A percentile compares a stretch with the other conserved stretches of the same genome.
Conservation (phyloP, 1,140 invertebrate genomes). For the Whitmania pigra region DNA sequence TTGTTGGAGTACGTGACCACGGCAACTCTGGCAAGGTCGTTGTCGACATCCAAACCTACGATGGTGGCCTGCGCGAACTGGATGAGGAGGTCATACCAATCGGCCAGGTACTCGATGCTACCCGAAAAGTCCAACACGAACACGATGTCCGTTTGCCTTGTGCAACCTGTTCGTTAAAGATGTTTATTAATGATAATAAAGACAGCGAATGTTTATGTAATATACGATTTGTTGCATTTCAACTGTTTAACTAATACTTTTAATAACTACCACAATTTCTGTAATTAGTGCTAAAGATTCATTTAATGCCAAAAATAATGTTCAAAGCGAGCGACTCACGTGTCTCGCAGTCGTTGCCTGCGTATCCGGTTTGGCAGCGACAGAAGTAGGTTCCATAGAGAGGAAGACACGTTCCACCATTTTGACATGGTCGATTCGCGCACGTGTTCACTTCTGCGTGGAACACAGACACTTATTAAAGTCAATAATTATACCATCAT, state of each 20-base stretch:
- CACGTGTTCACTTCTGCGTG: background rate
- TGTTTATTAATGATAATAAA: too few relatives aligned
- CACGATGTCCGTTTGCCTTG: conserved; percentile 13
- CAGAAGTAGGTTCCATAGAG: background rate
- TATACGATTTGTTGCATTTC: too few relatives aligned
- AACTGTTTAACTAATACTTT: too few relatives aligned
- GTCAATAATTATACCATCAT: too few relatives aligned
- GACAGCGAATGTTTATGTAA: too few relatives aligned
- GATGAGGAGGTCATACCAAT: conserved; percentile 1
- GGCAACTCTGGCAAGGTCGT: background rate
- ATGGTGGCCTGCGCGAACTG: background rate
- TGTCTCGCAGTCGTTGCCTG: conserved; percentile 8
- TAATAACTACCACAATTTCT: background rate
- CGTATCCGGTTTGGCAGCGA: background rate
- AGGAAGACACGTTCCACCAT: background rate
- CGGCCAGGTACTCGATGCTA: conserved; percentile 8
- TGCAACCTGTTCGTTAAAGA: conserved; percentile 11
- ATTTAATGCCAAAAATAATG: background rate
- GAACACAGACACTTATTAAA: too few relatives aligned
- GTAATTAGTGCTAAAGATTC: background rate
- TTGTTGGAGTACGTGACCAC: conserved; percentile 10
- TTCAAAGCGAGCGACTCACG: conserved; percentile 7
- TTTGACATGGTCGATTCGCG: background rate
- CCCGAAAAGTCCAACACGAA: conserved; percentile 24
- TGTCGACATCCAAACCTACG: conserved; percentile 11